phyloP scores from a whole-genome alignment of 2,888 invertebrate genomes.

The Chrysolina americana region DNA sequence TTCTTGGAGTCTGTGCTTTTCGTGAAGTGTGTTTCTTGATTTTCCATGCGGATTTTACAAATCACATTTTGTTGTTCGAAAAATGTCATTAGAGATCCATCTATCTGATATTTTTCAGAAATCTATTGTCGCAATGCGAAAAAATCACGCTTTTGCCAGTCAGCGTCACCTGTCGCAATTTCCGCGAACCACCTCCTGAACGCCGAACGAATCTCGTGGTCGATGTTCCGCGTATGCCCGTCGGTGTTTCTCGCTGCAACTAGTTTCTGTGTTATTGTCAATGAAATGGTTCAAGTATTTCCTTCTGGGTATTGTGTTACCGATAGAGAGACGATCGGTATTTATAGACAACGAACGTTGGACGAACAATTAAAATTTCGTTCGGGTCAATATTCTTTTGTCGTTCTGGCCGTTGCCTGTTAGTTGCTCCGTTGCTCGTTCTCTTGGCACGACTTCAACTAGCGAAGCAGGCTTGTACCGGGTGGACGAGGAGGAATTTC shows the following conservation, averaged over 20 bases:
- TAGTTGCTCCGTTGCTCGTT: not conserved
- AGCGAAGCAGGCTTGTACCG: not conserved
- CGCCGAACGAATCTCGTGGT: no score
- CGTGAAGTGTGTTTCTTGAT: no score
- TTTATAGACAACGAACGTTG: slow-evolving; percentile 33
- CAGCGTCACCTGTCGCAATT: no score
- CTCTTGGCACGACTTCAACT: slow-evolving; percentile 13
- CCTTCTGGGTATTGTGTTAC: slow-evolving; percentile 41
- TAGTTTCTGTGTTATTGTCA: slow-evolving; percentile 36
- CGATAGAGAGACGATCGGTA: slow-evolving; percentile 33
- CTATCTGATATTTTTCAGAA: no score
- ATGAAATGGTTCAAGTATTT: slow-evolving; percentile 43
- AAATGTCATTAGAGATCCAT: no score
- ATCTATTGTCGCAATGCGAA: no score
- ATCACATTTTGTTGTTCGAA: no score
- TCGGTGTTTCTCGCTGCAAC: slow-evolving; percentile 30
- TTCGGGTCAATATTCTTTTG: slow-evolving; percentile 39
- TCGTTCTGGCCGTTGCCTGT: slow-evolving; percentile 23
- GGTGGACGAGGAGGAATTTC: slow-evolving; percentile 10
- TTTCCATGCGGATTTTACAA: no score
- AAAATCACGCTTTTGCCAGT: no score
- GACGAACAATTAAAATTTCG: slow-evolving; percentile 37
- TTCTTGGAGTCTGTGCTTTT: no score
- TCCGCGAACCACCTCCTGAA: no score
- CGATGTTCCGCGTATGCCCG: not conserved